These are phyloP conservation scores for Alces alces DNA, from an alignment of 2,113 vertebrate species.

Conservation along the genomic window DNA sequence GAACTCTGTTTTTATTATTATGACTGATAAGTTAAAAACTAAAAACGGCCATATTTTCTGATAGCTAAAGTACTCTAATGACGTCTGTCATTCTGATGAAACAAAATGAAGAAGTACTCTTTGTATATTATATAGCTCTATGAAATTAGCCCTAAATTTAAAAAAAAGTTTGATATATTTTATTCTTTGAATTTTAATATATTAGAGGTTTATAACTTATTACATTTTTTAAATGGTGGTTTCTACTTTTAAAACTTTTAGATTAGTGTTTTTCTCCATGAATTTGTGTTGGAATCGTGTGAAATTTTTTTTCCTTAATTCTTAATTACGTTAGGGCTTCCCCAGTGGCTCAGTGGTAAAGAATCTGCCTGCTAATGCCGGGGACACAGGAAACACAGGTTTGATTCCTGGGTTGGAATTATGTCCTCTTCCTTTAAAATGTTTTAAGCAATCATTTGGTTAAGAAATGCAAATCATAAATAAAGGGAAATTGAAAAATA, in stretches of 20 bases:
- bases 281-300: not conserved
- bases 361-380: not conserved
- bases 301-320: not conserved
- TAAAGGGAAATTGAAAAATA: not conserved
- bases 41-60: not conserved
- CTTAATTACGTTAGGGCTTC: not conserved
- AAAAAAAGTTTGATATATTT: not conserved
- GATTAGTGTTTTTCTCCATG: not conserved
- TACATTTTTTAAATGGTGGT: not conserved
- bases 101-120: not conserved
- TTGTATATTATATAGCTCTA: not conserved
- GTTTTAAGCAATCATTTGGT: not conserved
- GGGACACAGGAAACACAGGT: not conserved
- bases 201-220: not conserved
- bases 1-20: not conserved
- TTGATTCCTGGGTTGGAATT: not conserved
- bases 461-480: not conserved
- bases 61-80: not conserved
- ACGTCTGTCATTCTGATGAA: not conserved
- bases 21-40: not conserved
- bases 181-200: not conserved
- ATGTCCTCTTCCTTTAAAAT: not conserved
- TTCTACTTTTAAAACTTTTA: not conserved
- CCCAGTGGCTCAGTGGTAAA: not conserved
- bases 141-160: not conserved